These are phyloP conservation scores for Mechanitis messenoides DNA, from an alignment of 2,888 invertebrate species.

Conservation along the genomic window DNA sequence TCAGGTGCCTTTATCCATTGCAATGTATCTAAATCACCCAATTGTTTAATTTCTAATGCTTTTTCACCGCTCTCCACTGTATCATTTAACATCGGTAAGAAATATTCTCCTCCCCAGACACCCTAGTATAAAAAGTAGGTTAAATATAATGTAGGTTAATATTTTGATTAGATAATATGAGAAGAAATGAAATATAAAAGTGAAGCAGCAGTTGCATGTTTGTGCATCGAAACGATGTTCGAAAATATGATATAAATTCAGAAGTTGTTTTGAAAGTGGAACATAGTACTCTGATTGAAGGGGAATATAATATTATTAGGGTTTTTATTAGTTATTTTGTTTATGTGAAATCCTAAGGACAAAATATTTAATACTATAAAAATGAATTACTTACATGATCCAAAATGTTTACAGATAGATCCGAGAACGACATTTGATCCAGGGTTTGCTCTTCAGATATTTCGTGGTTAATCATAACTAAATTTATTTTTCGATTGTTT, in stretches of 20 bases:
- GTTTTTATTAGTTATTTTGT: not conserved
- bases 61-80: conserved; percentile 20
- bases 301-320: too few species aligned
- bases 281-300: too few species aligned
- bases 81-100: conserved; percentile 31
- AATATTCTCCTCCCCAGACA: conserved; percentile 41
- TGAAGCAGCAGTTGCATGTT: too few species aligned
- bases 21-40: conserved; percentile 43
- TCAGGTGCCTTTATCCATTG: conserved; percentile 42
- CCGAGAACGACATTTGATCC: conserved; percentile 32
- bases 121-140: conserved; percentile 30
- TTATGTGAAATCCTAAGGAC: conserved; percentile 21
- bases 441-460: conserved; percentile 24
- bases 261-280: too few species aligned
- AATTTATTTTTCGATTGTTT: conserved; percentile 37
- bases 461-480: conserved; percentile 34
- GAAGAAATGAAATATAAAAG: too few species aligned
- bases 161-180: too few species aligned
- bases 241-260: too few species aligned
- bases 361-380: too few species aligned
- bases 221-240: too few species aligned
- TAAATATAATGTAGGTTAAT: too few species aligned
- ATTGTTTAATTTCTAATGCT: conserved; percentile 31
- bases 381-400: not conserved
- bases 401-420: conserved; percentile 31